A percentile compares a stretch with the other conserved stretches of the same genome.
These are phyloP conservation scores for Melanostoma scalare DNA, from an alignment of 2,888 invertebrate genomes.

Conservation along the genomic window DNA sequence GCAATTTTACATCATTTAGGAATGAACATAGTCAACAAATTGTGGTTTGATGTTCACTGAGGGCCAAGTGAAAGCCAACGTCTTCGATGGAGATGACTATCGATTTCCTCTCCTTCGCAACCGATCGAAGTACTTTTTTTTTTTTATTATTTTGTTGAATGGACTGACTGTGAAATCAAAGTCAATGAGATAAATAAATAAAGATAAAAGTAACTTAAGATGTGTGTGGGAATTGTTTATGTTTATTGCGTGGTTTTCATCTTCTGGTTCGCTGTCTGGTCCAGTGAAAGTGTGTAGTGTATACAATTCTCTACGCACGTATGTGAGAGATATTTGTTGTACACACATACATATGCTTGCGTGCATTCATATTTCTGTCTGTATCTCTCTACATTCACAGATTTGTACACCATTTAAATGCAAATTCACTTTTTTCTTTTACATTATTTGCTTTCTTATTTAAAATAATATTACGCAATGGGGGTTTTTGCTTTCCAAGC, in stretches of 20 bases:
- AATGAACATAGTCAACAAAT: not conserved
- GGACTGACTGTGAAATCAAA: slow-evolving; percentile 26
- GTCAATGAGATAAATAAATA: slow-evolving; percentile 29
- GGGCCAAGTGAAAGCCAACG: slow-evolving; percentile 62
- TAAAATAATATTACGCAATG: slow-evolving; percentile 35
- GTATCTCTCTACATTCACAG: not conserved
- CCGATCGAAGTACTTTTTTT: slow-evolving; percentile 17
- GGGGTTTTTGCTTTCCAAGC: too few species aligned
- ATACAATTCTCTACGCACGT: slow-evolving; percentile 22
- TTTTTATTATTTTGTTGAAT: not conserved
- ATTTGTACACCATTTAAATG: slow-evolving; percentile 31
- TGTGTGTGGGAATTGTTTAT: slow-evolving; percentile 29
- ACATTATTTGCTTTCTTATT: slow-evolving; percentile 60
- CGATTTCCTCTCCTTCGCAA: slow-evolving; percentile 41
- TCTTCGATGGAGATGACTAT: slow-evolving; percentile 38
- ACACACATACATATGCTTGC: not conserved
- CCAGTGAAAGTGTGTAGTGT: slow-evolving; percentile 50
- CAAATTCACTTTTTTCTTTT: slow-evolving; percentile 40
- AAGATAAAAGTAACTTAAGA: slow-evolving; percentile 12
- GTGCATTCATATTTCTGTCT: slow-evolving; percentile 2
- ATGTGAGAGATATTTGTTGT: slow-evolving; percentile 2
- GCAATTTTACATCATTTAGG: too few species aligned
- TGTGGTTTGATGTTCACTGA: slow-evolving; percentile 29
- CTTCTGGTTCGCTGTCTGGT: not conserved
- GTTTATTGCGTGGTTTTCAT: not conserved